Evolutionary conservation across 2,888 invertebrate species (phyloP), one percentile per base, ranked within the genome.

Genomic region (Oxycera nigricornis): DNA sequence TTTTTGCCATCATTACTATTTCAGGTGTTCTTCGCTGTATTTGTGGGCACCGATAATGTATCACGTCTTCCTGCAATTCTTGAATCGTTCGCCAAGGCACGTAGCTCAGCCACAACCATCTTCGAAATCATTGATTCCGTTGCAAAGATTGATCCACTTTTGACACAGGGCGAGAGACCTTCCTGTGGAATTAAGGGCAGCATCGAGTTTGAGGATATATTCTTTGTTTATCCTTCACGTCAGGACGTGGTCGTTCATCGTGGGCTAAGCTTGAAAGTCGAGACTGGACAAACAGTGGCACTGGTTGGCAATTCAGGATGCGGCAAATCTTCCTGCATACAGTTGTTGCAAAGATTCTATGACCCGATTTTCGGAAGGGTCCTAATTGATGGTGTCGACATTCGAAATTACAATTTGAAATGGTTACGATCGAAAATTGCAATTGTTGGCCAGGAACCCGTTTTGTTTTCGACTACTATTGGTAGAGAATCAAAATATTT

Each of bases 361-460:
- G 92, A 93, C 82, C 91, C 92, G 0, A 78, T 81, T 0, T 78
- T 82, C 1, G 89, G 89, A 0, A 78, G 83, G 77, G 89, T 92
- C 1, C 77, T 82, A 1, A 83, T 91, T 1, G 90, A 91, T 26
- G 89, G 87, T 0, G 81, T 88, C 50, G 90, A 94, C 81, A 85
- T 94, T 41, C 86, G 88, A 24, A 87, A 89, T 73, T 82, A 94
- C 75, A 93, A 94, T 82, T 88, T 94, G 2, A 85, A 88, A 3
- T 92, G 92, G 89, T 83, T 93, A 31, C 87, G 95, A 67, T 88
- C 88, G 35, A 91, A 93, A 80, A 91, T 95, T 73, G 94, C 94
- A 0, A 89, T 95, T 4, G 95, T 96, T 1, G 92, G 94, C 0
- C 95, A 96, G 82, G 95, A 96, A 78, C 95, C 94, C 0, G 91